Evolutionary conservation across 2,888 invertebrate species (phyloP), one percentile per base, ranked within the genome.

Genomic region (Podabrus alpinus): DNA sequence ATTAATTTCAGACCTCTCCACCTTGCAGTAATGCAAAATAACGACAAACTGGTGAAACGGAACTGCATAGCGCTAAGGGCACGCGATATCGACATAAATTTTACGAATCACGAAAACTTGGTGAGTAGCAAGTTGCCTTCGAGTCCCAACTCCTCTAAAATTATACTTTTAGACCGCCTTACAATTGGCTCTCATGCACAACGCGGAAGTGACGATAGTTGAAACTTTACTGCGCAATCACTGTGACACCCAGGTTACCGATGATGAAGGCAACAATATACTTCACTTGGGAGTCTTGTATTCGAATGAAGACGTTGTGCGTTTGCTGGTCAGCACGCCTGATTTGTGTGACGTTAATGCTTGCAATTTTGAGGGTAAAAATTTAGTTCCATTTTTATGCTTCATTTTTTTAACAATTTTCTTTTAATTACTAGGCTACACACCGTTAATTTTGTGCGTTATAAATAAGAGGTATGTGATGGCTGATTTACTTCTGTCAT

Each of bases 201-300:
- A 86, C 11, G 81, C 82, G 0, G 66, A 77, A 9, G 72, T 83
- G 0, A 74, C 81, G 0, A 84, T 88, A 68, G 85, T 88, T 0
- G 69, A 80, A 0, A 25, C 84, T 0, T 83, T 90, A 11, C 82
- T 90, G 0, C 78, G 83, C 1, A 80, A 85, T 68, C 88, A 88
- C 0, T 90, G 90, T 0, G 86, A 88, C 68, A 80, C 87, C 0
- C 73, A 87, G 2, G 80, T 82, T 0, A 68, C 80, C 0, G 89
- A 90, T 73, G 82, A 82, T 0, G 88, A 89, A 0, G 86, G 88
- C n/a, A 85, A 86, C 68, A 87, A 85, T 0, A 71, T 86, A 2
- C 74, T 89, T 16, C 90, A 90, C 77, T 78, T 87, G 1, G 88
- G 89, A 0, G 88, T 90, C 0, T 88, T 89, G 66, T 80, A 83